Percentiles rank a stretch among this genome's conserved stretches.
Conservation (phyloP, 2,113 vertebrate genomes). For the Petrocephalus zakoni region DNA sequence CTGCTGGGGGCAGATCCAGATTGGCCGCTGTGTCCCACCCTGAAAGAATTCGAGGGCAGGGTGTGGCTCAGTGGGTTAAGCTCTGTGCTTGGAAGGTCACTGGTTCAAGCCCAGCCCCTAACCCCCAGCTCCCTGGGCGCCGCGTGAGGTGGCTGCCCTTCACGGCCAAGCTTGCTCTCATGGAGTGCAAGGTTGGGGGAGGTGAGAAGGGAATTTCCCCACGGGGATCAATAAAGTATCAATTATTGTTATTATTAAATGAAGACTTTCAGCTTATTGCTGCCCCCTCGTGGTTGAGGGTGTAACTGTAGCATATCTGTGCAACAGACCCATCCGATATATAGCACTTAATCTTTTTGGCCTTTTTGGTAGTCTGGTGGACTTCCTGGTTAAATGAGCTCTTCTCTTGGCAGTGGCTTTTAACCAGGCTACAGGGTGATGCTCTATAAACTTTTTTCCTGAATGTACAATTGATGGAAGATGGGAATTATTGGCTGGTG, state of each 20-base stretch:
- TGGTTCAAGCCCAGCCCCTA: no score
- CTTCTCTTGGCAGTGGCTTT: conserved; percentile 50
- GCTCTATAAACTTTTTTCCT: conserved; percentile 56
- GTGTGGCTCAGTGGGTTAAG: no score
- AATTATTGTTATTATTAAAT: no score
- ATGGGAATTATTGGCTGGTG: conserved; percentile 45
- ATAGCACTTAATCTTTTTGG: conserved; percentile 64
- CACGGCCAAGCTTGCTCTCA: no score
- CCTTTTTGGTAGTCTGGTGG: conserved; percentile 32
- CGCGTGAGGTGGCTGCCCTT: no score
- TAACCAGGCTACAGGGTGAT: conserved; percentile 59
- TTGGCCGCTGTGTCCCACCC: conserved; percentile 65
- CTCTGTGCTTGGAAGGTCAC: no score
- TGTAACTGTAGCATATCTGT: conserved; percentile 44
- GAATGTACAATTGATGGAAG: conserved; percentile 46
- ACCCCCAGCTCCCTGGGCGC: no score
- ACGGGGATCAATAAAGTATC: no score
- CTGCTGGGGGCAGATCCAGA: conserved; percentile 71
- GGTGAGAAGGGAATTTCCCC: no score
- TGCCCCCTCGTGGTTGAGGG: conserved; percentile 23
- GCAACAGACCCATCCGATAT: conserved; percentile 42
- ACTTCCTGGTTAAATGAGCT: conserved; percentile 45
- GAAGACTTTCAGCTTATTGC: conserved; percentile 9
- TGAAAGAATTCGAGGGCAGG: no score
- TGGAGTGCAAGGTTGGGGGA: no score